phyloP scores from a whole-genome alignment of 1,140 invertebrate species.

The Neotoxoptera formosana region DNA sequence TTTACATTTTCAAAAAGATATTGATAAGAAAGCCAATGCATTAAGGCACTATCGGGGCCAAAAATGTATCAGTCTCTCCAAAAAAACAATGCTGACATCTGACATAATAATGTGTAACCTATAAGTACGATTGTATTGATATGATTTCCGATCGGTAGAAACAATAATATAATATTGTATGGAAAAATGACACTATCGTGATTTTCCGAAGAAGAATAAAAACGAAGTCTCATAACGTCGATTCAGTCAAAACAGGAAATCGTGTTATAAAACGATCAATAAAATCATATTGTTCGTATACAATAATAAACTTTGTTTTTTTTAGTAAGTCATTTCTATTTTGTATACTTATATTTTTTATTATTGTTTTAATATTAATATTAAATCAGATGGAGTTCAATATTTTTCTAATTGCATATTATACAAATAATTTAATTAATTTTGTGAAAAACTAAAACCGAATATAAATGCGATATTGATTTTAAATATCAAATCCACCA shows the following conservation, averaged over 20 bases:
- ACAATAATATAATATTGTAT: not conserved
- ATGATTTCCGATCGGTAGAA: not conserved
- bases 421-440: constrained; percentile 7
- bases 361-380: not conserved
- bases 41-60: not conserved
- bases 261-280: not conserved
- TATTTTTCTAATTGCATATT: not conserved
- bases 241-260: not conserved
- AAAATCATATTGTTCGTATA: not conserved
- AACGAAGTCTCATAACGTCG: not conserved
- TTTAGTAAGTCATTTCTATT: not conserved
- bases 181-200: not conserved
- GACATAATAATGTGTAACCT: not conserved
- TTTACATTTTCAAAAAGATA: not conserved
- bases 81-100: not conserved
- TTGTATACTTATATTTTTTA: not conserved
- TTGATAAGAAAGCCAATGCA: not conserved
- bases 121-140: not conserved
- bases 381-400: not conserved
- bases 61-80: not conserved
- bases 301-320: not conserved
- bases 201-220: not conserved
- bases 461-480: not conserved
- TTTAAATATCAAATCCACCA: not conserved
- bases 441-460: not conserved